Percentiles rank a stretch among this genome's conserved stretches.
Conservation (phyloP, 2,888 invertebrate species). For the Dasypogon diadema region DNA sequence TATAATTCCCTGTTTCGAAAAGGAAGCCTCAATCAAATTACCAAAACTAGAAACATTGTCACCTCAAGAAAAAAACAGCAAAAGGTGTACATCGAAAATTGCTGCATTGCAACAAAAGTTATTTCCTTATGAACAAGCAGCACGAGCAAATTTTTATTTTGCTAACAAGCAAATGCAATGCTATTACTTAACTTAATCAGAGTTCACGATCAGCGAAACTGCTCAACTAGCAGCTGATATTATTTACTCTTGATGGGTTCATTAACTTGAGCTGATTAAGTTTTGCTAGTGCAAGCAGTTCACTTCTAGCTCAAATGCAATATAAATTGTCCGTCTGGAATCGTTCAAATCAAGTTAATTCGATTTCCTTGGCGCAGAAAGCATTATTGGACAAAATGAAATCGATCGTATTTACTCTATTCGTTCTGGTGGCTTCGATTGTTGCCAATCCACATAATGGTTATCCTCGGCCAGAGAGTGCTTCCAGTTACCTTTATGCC, state of each 20-base stretch:
- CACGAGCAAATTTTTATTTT: background rate
- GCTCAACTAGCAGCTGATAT: background rate
- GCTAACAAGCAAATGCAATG: no score
- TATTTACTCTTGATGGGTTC: background rate
- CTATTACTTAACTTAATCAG: no score
- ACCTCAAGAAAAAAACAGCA: no score
- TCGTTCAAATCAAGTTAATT: background rate
- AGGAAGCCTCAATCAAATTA: no score
- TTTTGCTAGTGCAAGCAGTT: background rate
- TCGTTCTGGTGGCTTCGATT: background rate
- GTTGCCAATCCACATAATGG: background rate
- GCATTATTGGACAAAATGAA: background rate
- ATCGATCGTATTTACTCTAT: background rate
- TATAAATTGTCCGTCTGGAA: background rate
- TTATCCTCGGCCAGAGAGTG: background rate
- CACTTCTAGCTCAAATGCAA: background rate
- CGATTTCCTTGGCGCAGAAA: background rate
- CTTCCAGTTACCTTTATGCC: background rate
- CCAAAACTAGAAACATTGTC: no score
- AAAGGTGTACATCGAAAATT: no score
- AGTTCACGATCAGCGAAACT: background rate
- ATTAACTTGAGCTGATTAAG: background rate
- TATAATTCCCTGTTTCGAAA: no score
- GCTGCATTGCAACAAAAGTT: no score
- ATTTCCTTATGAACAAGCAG: no score